phyloP scores from a whole-genome alignment of 2,113 vertebrate genomes.

The Oreotragus oreotragus region DNA sequence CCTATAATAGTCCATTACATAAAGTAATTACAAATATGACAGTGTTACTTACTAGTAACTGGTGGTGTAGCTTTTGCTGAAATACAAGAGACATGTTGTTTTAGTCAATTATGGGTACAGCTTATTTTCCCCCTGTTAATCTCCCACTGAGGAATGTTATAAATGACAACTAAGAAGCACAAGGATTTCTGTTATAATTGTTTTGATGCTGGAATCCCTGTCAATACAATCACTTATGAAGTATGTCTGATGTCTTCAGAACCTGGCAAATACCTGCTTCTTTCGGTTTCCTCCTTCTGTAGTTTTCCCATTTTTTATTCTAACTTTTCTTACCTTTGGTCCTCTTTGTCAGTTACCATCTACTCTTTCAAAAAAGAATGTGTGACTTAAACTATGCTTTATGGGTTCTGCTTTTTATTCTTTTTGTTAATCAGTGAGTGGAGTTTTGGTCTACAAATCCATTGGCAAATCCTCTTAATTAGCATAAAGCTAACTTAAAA shows the following conservation, averaged over 20 bases:
- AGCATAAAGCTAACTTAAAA: background rate
- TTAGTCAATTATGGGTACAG: background rate
- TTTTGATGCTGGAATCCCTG: background rate
- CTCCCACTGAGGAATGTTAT: background rate
- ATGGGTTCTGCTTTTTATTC: background rate
- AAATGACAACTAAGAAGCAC: background rate
- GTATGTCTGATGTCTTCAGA: background rate
- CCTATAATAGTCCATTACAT: background rate
- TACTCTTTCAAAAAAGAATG: background rate
- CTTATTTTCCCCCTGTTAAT: background rate
- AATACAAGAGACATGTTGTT: background rate
- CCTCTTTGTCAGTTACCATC: background rate
- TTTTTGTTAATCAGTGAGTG: background rate
- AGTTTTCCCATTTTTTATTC: background rate
- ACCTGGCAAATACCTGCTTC: background rate
- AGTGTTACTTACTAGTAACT: background rate
- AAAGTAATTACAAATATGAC: background rate
- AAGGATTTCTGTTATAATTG: background rate
- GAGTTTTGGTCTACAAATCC: background rate
- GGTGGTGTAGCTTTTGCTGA: background rate
- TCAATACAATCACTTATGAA: background rate
- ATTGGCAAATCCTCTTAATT: background rate
- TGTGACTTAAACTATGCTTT: background rate
- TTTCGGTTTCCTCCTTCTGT: background rate
- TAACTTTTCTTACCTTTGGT: background rate